These are phyloP conservation scores for Leucophenga varia DNA, from an alignment of 1,140 invertebrate species.

Conservation along the genomic window DNA sequence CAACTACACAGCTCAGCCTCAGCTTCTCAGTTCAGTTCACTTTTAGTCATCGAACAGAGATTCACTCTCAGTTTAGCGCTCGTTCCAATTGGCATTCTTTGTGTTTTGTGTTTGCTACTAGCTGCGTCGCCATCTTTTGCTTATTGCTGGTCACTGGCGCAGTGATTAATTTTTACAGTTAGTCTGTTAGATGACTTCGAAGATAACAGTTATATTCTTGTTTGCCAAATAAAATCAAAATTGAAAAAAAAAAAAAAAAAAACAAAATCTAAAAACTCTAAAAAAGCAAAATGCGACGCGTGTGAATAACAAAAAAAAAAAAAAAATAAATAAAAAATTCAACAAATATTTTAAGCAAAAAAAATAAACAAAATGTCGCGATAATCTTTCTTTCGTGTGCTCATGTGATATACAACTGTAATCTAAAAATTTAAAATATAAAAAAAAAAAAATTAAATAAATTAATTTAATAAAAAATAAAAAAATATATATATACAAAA, in stretches of 20 bases:
- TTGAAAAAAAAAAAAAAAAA: background rate
- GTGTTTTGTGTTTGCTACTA: too few species aligned
- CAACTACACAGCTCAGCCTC: slow-evolving; percentile 9
- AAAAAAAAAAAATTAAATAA: slow-evolving; percentile 11
- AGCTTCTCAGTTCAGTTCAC: too few species aligned
- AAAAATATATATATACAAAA: too few species aligned
- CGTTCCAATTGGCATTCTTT: too few species aligned
- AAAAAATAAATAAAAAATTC: slow-evolving; percentile 12
- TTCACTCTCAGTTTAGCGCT: too few species aligned
- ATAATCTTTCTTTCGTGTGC: too few species aligned
- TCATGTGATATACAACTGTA: background rate
- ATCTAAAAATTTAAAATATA: background rate
- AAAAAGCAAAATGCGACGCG: too few species aligned
- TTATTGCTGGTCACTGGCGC: slow-evolving; percentile 27
- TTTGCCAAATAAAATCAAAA: slow-evolving; percentile 16
- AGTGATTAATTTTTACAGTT: slow-evolving; percentile 55
- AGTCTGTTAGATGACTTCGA: slow-evolving; percentile 54
- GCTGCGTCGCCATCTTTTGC: slow-evolving; percentile 7
- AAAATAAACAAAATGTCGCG: too few species aligned
- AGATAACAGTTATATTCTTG: slow-evolving; percentile 30
- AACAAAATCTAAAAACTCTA: too few species aligned
- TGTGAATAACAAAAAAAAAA: background rate
- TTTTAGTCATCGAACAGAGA: slow-evolving; percentile 19
- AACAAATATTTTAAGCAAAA: too few species aligned
- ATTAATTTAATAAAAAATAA: too few species aligned